These are phyloP conservation scores for Pogonocichla stellata DNA, from an alignment of 2,113 vertebrate species.

Conservation along the genomic window DNA sequence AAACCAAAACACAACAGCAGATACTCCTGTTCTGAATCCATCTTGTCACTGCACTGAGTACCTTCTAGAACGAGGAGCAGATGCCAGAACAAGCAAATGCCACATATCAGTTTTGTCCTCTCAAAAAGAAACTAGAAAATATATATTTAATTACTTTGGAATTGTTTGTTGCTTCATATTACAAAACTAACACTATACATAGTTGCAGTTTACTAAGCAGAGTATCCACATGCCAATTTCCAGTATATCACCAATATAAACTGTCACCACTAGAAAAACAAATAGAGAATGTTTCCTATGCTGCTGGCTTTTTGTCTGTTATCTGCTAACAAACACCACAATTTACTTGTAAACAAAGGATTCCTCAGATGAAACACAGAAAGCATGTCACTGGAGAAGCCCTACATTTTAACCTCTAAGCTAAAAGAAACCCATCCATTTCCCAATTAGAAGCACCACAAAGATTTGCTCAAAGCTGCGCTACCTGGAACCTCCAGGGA, in stretches of 20 bases:
- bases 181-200: background rate
- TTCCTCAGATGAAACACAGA: background rate
- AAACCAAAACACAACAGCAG: background rate
- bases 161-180: background rate
- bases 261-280: background rate
- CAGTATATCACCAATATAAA: background rate
- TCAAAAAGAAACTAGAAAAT: background rate
- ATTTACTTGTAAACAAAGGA: conserved; percentile 16
- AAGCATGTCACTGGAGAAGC: background rate
- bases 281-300: background rate
- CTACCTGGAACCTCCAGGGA: background rate
- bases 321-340: background rate
- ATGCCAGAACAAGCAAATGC: background rate
- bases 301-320: background rate
- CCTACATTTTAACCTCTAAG: background rate
- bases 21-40: background rate
- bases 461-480: background rate
- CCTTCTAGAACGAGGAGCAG: background rate
- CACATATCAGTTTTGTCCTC: background rate
- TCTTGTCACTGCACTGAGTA: background rate
- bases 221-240: background rate
- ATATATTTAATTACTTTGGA: background rate
- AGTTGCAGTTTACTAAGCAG: background rate
- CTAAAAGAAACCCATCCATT: background rate
- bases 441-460: background rate